A percentile compares a stretch with the other conserved stretches of the same genome.
Evolutionary conservation across 2,113 vertebrate species (phyloP).

Genomic region (Chunga burmeisteri): DNA sequence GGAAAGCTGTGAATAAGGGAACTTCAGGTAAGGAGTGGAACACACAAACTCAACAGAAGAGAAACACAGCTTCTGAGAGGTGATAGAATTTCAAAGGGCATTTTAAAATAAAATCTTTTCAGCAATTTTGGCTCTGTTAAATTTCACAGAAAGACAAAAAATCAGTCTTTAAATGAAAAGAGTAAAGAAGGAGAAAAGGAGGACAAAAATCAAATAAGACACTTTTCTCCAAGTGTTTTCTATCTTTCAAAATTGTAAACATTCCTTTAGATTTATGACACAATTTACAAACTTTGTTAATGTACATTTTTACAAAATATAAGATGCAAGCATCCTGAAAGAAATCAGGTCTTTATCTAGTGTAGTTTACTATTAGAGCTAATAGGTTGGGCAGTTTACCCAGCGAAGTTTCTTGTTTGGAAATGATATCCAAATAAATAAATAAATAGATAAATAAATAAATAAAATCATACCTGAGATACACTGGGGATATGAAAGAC

Average conservation of each 20-base stretch:
- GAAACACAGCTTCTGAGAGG: neutral
- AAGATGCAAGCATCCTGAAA: neutral
- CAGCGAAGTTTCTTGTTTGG: neutral
- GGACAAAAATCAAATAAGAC: neutral
- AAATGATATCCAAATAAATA: neutral
- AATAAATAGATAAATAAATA: neutral
- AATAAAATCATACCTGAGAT: neutral
- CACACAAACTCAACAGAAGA: neutral
- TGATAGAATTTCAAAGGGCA: neutral
- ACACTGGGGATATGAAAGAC: neutral
- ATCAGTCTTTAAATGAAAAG: neutral
- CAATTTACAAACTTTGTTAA: neutral
- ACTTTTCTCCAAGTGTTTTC: neutral
- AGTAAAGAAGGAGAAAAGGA: neutral
- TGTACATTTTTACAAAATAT: neutral
- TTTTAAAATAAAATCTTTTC: neutral
- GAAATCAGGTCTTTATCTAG: neutral
- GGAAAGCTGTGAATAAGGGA: neutral
- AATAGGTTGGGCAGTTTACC: neutral
- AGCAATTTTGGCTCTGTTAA: neutral
- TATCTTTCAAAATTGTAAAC: neutral
- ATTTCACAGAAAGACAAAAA: neutral
- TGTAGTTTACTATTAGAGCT: neutral
- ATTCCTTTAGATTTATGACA: neutral
- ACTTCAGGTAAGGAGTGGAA: neutral